phyloP scores from a whole-genome alignment of 2,797 vertebrate species.

The Hippocampus kuda region DNA sequence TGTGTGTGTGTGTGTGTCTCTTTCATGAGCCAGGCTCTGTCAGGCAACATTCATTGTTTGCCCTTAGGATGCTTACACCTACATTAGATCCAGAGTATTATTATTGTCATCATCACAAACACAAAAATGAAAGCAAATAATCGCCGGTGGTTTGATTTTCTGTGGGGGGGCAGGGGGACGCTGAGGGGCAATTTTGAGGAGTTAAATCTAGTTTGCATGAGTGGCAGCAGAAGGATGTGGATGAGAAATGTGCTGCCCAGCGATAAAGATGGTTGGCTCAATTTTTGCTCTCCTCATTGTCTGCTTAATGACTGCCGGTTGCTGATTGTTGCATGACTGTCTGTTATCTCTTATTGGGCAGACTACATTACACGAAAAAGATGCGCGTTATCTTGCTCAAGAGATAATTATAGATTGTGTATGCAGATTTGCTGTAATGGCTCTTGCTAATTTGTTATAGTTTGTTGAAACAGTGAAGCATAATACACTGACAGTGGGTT shows the following conservation, averaged over 20 bases:
- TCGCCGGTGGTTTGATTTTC: not conserved
- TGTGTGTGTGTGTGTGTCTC: not conserved
- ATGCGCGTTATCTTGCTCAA: constrained; percentile 28
- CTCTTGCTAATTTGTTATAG: not conserved
- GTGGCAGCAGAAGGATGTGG: constrained; percentile 45
- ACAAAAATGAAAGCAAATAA: not conserved
- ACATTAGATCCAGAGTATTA: not conserved
- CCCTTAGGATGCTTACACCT: not conserved
- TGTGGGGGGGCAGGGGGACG: not conserved
- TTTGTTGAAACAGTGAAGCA: not conserved
- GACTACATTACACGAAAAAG: constrained; percentile 35
- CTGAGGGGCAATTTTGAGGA: constrained; percentile 42
- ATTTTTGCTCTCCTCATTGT: constrained; percentile 23
- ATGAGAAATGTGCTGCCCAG: constrained; percentile 57
- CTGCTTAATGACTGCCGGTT: constrained; percentile 11
- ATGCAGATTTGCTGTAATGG: constrained; percentile 2
- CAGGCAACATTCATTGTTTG: not conserved
- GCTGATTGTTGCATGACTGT: constrained; percentile 47
- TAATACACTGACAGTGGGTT: constrained; percentile 2
- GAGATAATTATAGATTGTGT: constrained; percentile 18
- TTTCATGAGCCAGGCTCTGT: too few species aligned
- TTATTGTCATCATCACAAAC: not conserved
- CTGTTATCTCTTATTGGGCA: constrained; percentile 37
- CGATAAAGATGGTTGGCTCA: constrained; percentile 54
- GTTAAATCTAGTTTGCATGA: constrained; percentile 57